These are phyloP conservation scores for Wasmannia auropunctata DNA, from an alignment of 1,140 invertebrate genomes.

Conservation along the genomic window DNA sequence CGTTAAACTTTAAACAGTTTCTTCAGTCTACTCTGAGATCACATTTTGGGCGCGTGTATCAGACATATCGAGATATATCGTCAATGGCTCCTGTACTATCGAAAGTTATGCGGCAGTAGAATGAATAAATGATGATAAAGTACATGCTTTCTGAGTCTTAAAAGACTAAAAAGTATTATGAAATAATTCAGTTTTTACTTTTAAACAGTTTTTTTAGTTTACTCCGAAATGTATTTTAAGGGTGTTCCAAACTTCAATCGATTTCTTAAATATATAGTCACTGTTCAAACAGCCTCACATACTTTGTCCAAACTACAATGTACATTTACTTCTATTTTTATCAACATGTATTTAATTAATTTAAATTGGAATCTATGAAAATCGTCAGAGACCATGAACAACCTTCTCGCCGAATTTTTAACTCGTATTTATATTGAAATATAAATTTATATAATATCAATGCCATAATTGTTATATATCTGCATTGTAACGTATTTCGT, in stretches of 20 bases:
- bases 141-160: not conserved
- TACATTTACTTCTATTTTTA: too few species aligned
- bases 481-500: not conserved
- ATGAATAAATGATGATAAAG: conserved; percentile 26
- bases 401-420: not conserved
- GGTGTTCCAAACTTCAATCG: too few species aligned
- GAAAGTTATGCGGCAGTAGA: conserved; percentile 27
- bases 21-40: conserved; percentile 21
- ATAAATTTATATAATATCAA: not conserved
- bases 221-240: not conserved
- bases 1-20: conserved; percentile 48
- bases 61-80: conserved; percentile 28
- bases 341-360: too few species aligned
- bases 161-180: not conserved
- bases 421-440: not conserved
- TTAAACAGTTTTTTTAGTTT: not conserved
- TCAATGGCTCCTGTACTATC: not conserved
- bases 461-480: not conserved
- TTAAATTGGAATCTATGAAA: not conserved
- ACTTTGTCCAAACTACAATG: too few species aligned
- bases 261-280: too few species aligned
- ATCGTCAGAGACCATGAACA: too few species aligned
- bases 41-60: conserved; percentile 9
- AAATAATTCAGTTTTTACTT: conserved; percentile 9
- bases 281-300: too few species aligned